Conservation (phyloP, 2,888 invertebrate species). For the Branchipolynoe longqiensis region DNA sequence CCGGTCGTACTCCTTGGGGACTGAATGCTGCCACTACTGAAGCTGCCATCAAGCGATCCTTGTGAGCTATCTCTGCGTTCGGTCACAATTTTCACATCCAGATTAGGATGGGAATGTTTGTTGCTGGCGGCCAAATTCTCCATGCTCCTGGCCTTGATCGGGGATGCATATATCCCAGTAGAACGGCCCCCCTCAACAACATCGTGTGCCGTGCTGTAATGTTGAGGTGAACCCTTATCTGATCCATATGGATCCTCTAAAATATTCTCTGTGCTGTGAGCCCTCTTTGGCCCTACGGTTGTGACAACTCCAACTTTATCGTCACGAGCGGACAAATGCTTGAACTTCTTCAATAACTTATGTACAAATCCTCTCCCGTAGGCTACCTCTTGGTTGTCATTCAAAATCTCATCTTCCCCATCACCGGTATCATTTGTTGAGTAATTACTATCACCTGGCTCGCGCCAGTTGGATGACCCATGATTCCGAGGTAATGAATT, state of each 20-base stretch:
- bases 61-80: constrained; percentile 23
- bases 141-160: constrained; percentile 48
- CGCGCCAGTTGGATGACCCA: constrained; percentile 47
- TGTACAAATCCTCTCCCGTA: constrained; percentile 79
- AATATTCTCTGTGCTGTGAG: constrained; percentile 59
- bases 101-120: constrained; percentile 18
- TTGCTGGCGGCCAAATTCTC: constrained; percentile 44
- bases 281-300: constrained; percentile 17
- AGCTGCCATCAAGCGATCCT: constrained; percentile 45
- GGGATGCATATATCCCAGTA: constrained; percentile 34
- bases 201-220: not conserved
- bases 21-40: constrained; percentile 48
- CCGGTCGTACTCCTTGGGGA: constrained; percentile 7
- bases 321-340: constrained; percentile 50
- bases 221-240: constrained; percentile 7
- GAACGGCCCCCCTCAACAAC: not conserved
- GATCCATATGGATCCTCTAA: constrained; percentile 44
- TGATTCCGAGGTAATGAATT: constrained; percentile 53
- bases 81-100: constrained; percentile 29
- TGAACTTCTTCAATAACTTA: constrained; percentile 75
- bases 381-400: constrained; percentile 71
- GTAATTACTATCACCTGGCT: constrained; percentile 56
- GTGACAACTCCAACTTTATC: not conserved
- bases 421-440: constrained; percentile 4
- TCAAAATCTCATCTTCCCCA: not conserved